A percentile compares a stretch with the other conserved stretches of the same genome.
Evolutionary conservation across 2,888 invertebrate species (phyloP).

Genomic region (Drosophila kambysellisi): DNA sequence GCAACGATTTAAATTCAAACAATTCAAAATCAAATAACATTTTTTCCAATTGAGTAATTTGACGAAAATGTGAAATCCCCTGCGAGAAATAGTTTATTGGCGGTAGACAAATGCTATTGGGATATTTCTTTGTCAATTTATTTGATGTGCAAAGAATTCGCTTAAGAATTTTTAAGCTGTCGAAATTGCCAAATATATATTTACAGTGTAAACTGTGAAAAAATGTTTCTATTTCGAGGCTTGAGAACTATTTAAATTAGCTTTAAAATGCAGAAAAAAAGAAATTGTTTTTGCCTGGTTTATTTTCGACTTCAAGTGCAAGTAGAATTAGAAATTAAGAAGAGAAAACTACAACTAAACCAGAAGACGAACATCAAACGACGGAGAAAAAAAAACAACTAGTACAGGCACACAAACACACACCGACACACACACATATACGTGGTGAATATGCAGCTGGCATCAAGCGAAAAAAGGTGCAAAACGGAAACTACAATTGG

Average conservation of each 20-base stretch:
- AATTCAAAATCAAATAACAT: not conserved
- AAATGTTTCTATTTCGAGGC: not conserved
- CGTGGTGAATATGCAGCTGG: slow-evolving; percentile 8
- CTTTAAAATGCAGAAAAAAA: slow-evolving; percentile 7
- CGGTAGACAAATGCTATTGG: not conserved
- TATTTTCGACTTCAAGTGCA: slow-evolving; percentile 74
- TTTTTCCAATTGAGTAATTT: not conserved
- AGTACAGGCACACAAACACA: slow-evolving; percentile 1
- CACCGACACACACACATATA: not conserved
- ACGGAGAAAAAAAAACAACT: slow-evolving; percentile 10
- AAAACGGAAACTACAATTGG: slow-evolving; percentile 11
- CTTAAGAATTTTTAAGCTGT: not conserved
- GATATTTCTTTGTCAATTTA: not conserved
- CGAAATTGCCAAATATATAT: not conserved
- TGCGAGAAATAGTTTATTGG: not conserved
- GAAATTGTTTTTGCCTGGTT: slow-evolving; percentile 39
- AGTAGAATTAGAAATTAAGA: slow-evolving; percentile 44
- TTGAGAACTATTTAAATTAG: slow-evolving; percentile 17
- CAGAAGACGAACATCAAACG: slow-evolving; percentile 34
- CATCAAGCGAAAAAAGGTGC: slow-evolving; percentile 16
- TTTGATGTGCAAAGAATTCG: not conserved
- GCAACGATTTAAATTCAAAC: not conserved
- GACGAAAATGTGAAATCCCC: not conserved
- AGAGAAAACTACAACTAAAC: slow-evolving; percentile 41
- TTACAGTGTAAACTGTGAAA: not conserved